Evolutionary conservation across 2,888 invertebrate genomes (phyloP).

Genomic region (Cephus spinipes): DNA sequence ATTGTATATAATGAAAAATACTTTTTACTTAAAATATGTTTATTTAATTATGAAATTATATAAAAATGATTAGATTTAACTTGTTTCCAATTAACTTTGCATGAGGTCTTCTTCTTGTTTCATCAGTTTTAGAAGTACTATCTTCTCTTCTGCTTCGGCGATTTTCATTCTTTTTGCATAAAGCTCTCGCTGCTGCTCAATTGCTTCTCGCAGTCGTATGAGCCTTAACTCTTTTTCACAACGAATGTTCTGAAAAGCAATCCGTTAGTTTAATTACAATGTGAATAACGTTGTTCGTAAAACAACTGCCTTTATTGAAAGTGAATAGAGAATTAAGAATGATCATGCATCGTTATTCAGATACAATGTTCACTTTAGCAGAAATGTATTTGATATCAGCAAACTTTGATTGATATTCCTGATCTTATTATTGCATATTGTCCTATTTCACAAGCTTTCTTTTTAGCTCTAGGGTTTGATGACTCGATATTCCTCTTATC

Average conservation of each 20-base stretch:
- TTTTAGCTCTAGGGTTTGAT: constrained; percentile 11
- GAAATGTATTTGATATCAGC: too few species aligned
- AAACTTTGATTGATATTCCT: not conserved
- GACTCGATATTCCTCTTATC: constrained; percentile 13
- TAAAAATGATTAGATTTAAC: not conserved
- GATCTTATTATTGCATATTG: constrained; percentile 1
- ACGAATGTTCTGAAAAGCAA: constrained; percentile 5
- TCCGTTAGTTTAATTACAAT: too few species aligned
- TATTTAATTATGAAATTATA: not conserved
- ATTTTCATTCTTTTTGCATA: constrained; percentile 20
- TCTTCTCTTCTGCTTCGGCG: constrained; percentile 15
- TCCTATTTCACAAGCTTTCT: not conserved
- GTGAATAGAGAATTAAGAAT: too few species aligned
- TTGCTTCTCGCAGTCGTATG: constrained; percentile 17
- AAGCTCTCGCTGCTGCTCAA: constrained; percentile 19
- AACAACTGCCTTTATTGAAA: too few species aligned
- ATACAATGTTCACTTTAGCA: too few species aligned
- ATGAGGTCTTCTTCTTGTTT: constrained; percentile 10
- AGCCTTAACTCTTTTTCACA: constrained; percentile 11
- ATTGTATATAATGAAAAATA: constrained; percentile 7
- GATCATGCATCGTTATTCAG: too few species aligned
- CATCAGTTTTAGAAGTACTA: constrained; percentile 1
- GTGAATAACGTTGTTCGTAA: too few species aligned
- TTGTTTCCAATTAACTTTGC: constrained; percentile 6
- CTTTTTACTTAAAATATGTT: constrained; percentile 11